Base-by-base conservation (phyloP, 2,888 invertebrate genomes). In the Plagodis dolabraria region DNA sequence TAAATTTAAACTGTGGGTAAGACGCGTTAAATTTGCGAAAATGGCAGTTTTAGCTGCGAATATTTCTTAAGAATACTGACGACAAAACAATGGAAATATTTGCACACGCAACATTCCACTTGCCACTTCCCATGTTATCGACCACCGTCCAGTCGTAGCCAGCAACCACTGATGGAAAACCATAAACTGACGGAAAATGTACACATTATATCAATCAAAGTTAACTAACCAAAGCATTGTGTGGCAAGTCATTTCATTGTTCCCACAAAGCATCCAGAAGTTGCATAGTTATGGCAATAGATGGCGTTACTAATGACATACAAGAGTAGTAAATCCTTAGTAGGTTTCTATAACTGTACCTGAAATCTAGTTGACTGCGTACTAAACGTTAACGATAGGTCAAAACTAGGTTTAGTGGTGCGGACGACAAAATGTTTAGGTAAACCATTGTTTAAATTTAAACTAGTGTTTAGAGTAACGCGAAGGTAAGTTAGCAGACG, bases 381-480 rank as follows among this genome's bases (percentile, higher is more conserved):
- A 38, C 46, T 54, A 47, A 50, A 47, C 43, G 58, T 64, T 65
- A 68, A 68, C 68, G 65, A 64, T 56, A 12, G 56, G 45, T 43
- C 8, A 47, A 10, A 65, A 63, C 58, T 65, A 42, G 67, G 67
- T 67, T 67, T 63, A 65, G 55, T 57, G 60, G 22, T 22, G 55
- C 7, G 11, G 51, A 57, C 53, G 52, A 60, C 50, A 51, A 60
- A 9, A 66, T 54, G 58, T 35, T 53, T 11, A 47, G 54, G 47
- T 36, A 6, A 47, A 12, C 45, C 40, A 38, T 59, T 64, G 64
- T 64, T 59, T 60, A n/a, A 33, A 2, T 51, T 63, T 57, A 44
- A 49, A 38, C 43, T 44, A 2, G 33, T 38, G 10, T 33, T 33
- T 50, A 33, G 9, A 7, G n/a, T 48, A 38, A 11, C 5, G 12